phyloP scores from a whole-genome alignment of 1,140 invertebrate genomes.

The Leptinotarsa undecemlineata region DNA sequence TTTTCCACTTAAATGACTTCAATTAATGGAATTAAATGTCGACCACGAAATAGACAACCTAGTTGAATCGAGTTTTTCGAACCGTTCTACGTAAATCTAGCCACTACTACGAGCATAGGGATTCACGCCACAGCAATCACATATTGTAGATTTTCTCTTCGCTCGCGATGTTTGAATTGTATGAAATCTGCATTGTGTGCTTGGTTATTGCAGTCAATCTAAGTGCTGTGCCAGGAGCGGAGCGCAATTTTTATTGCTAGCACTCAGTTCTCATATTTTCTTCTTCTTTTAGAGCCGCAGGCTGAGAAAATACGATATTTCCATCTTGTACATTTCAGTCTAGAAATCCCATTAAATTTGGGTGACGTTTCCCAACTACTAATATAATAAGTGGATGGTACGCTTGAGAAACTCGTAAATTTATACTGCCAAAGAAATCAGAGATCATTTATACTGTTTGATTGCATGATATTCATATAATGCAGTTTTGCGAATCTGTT shows the following conservation, averaged over 20 bases:
- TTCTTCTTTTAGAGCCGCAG: background rate
- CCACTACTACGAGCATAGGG: background rate
- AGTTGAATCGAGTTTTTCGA: too few species aligned
- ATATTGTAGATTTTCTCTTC: background rate
- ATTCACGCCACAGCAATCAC: background rate
- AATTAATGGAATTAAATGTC: too few species aligned
- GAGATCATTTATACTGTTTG: too few species aligned
- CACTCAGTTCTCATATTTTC: background rate
- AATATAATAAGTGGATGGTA: too few species aligned
- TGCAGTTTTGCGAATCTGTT: too few species aligned
- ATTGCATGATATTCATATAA: too few species aligned
- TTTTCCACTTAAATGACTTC: too few species aligned
- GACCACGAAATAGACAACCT: too few species aligned
- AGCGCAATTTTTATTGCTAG: background rate
- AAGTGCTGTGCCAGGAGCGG: background rate
- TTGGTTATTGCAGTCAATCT: background rate
- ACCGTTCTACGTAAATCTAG: background rate
- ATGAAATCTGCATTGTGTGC: constrained; percentile 1
- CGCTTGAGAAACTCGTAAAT: too few species aligned
- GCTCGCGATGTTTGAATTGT: constrained; percentile 5
- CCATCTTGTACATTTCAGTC: background rate
- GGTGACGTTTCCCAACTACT: too few species aligned
- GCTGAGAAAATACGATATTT: background rate
- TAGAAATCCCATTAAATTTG: background rate
- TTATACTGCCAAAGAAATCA: too few species aligned